phyloP scores from a whole-genome alignment of 23 tunicate genomes.

The Styela plicata region DNA sequence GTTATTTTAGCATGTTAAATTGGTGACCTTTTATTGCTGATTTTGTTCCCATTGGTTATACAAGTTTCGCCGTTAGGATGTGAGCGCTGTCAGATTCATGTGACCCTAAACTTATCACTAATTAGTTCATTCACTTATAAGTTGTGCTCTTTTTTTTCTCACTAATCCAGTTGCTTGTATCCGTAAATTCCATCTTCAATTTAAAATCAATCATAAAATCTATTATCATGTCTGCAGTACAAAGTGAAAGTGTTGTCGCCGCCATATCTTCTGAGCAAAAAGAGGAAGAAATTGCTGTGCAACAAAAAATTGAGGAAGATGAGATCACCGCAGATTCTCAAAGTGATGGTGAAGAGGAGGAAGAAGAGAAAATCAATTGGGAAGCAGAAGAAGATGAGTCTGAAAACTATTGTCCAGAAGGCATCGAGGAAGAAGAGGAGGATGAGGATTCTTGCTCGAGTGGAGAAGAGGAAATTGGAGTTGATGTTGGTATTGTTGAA shows the following conservation, averaged over 20 bases:
- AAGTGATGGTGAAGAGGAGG: conserved; percentile 3
- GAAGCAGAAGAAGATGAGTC: conserved; percentile 32
- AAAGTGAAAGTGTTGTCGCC: not conserved
- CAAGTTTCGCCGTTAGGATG: too few species aligned
- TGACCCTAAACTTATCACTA: too few species aligned
- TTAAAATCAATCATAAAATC: not conserved
- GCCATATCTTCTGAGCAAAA: not conserved
- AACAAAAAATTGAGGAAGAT: conserved; percentile 2
- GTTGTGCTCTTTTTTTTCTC: too few species aligned
- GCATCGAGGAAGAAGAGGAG: conserved; percentile 17
- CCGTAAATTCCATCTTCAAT: too few species aligned
- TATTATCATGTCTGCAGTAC: not conserved
- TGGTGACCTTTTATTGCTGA: too few species aligned
- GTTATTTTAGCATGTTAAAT: too few species aligned
- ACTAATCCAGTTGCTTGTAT: too few species aligned
- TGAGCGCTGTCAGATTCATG: too few species aligned
- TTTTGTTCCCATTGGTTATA: too few species aligned
- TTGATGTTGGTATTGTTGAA: conserved; percentile 19
- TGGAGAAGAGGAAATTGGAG: conserved; percentile 59
- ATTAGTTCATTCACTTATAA: too few species aligned
- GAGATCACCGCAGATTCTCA: conserved; percentile 1
- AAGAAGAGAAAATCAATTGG: conserved; percentile 21
- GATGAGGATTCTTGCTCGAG: conserved; percentile 43
- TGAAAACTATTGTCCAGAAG: conserved; percentile 24
- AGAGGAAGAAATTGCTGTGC: not conserved